Conservation (phyloP, 2,797 vertebrate species). For the Champsocephalus gunnari region DNA sequence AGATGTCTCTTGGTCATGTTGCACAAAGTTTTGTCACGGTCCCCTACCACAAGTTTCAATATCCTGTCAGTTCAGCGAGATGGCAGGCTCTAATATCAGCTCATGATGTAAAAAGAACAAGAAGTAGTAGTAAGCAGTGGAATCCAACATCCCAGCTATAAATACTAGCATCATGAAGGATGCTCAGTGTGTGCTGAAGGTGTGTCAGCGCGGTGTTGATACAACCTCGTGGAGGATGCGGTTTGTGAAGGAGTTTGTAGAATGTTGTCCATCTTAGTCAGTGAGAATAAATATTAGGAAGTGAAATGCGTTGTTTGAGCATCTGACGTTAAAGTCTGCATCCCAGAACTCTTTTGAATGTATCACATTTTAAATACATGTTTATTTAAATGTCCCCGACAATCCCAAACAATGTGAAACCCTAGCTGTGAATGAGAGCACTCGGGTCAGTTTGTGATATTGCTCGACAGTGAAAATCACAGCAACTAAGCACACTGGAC, state of each 20-base stretch:
- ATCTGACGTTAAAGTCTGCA: not conserved
- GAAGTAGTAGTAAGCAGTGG: not conserved
- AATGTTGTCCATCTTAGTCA: not conserved
- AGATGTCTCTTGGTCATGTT: not conserved
- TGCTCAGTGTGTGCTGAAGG: not conserved
- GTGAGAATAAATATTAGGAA: not conserved
- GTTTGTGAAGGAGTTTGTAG: slow-evolving; percentile 6
- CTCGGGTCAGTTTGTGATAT: slow-evolving; percentile 39
- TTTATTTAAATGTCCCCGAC: slow-evolving; percentile 19
- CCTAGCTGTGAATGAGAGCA: slow-evolving; percentile 23
- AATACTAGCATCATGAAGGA: not conserved
- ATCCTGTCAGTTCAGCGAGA: not conserved
- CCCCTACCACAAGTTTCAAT: not conserved
- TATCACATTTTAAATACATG: slow-evolving; percentile 23
- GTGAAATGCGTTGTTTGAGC: not conserved
- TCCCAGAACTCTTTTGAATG: slow-evolving; percentile 11
- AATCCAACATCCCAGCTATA: slow-evolving; percentile 6
- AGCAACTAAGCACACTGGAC: slow-evolving; percentile 16
- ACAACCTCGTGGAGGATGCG: slow-evolving; percentile 7
- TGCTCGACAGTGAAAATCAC: slow-evolving; percentile 27
- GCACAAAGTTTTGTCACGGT: not conserved
- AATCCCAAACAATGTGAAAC: slow-evolving; percentile 23
- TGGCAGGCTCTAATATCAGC: not conserved
- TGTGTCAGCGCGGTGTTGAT: not conserved
- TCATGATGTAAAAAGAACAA: not conserved